Percentiles rank a stretch among this genome's conserved stretches.
Evolutionary conservation across 2,113 vertebrate genomes (phyloP).

Genomic region (Dipodomys merriami): DNA sequence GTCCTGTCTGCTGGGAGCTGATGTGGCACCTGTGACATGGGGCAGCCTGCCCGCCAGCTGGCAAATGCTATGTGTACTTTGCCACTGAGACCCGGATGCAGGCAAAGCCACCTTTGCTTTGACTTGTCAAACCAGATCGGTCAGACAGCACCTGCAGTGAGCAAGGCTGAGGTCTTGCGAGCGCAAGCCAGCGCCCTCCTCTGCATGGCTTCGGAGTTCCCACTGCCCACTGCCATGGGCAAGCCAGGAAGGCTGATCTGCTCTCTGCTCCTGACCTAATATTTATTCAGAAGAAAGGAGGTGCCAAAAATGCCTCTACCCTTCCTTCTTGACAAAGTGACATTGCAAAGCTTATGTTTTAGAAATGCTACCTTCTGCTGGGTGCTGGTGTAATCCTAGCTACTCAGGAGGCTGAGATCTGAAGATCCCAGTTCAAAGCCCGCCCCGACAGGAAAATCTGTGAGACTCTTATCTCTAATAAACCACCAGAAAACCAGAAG

Average conservation of each 20-base stretch:
- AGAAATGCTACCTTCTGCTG: not conserved
- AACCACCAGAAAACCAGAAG: too few species aligned
- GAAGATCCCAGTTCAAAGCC: too few species aligned
- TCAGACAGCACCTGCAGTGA: not conserved
- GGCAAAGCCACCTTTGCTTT: not conserved
- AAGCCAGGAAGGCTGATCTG: not conserved
- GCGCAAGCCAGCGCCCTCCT: rapidly evolving
- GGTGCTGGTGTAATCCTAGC: too few species aligned
- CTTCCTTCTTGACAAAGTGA: not conserved
- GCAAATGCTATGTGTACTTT: not conserved
- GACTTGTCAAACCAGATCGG: not conserved
- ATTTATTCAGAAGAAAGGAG: not conserved
- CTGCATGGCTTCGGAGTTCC: not conserved
- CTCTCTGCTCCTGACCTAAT: not conserved
- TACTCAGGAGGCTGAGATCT: too few species aligned
- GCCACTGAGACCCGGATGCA: not conserved
- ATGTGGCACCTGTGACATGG: not conserved
- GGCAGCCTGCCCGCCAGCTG: not conserved
- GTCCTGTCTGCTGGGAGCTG: not conserved
- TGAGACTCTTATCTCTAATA: too few species aligned
- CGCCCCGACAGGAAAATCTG: too few species aligned
- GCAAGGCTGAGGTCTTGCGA: not conserved
- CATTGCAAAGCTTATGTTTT: not conserved
- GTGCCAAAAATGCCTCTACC: not conserved
- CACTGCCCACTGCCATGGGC: not conserved